Percentiles rank a stretch among this genome's conserved stretches.
phyloP scores from a whole-genome alignment of 2,113 vertebrate species.

The Scartelaos histophorus region DNA sequence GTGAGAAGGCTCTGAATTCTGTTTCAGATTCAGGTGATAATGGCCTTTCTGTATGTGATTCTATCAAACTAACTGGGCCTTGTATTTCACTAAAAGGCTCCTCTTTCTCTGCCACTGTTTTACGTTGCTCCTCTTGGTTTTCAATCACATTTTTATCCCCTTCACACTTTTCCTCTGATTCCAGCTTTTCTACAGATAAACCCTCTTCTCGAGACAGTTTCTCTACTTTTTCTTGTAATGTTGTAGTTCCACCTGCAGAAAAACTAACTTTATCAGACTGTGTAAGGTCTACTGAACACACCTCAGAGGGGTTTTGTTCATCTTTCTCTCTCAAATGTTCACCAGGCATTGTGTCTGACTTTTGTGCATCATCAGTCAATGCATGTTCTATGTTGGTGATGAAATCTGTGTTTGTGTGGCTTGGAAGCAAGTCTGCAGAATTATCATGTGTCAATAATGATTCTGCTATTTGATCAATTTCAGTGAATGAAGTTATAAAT shows the following conservation, averaged over 20 bases:
- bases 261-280: background rate
- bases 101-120: background rate
- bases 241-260: background rate
- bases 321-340: background rate
- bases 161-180: background rate
- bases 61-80: background rate
- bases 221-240: background rate
- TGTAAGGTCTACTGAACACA: background rate
- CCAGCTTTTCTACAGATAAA: background rate
- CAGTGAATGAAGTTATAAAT: background rate
- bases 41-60: background rate
- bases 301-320: background rate
- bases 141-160: background rate
- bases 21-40: slow-evolving; percentile 29
- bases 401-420: slow-evolving; percentile 19
- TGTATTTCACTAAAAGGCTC: background rate
- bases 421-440: slow-evolving; percentile 4
- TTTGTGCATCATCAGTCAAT: background rate
- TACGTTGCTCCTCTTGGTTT: background rate
- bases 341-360: slow-evolving; percentile 34
- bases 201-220: slow-evolving; percentile 1
- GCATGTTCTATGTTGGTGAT: background rate
- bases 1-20: slow-evolving; percentile 40
- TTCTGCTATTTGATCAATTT: slow-evolving; percentile 10
- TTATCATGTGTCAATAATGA: slow-evolving; percentile 14